Evolutionary conservation across 2,888 invertebrate species (phyloP).

Genomic region (Hydropsyche betteni): DNA sequence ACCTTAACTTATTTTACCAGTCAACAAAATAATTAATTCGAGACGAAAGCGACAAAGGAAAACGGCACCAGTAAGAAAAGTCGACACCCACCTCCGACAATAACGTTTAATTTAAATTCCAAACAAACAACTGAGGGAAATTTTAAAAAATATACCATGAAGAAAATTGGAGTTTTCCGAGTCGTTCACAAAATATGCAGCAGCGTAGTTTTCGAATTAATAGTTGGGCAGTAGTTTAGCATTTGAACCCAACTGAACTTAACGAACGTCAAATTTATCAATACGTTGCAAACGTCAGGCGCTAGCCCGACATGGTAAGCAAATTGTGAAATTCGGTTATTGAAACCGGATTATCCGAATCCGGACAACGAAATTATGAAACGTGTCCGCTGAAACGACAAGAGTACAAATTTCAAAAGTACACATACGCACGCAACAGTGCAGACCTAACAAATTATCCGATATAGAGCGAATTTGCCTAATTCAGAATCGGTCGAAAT

Average conservation of each 20-base stretch:
- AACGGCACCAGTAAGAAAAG: slow-evolving; percentile 8
- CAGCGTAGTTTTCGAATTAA: too few relatives aligned
- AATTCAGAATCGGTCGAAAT: too few relatives aligned
- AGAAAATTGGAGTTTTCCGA: too few relatives aligned
- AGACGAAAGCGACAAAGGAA: slow-evolving; percentile 8
- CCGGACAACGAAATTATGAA: slow-evolving; percentile 5
- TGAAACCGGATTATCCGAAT: slow-evolving; percentile 15
- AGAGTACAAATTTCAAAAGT: not conserved
- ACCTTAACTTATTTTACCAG: slow-evolving; percentile 7
- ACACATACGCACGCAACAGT: not conserved
- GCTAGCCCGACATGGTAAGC: not conserved
- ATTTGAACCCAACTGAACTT: too few relatives aligned
- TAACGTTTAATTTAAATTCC: slow-evolving; percentile 25
- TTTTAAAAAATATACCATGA: too few relatives aligned
- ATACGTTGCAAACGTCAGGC: not conserved
- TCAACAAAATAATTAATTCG: slow-evolving; percentile 11
- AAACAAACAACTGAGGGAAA: not conserved
- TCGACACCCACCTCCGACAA: not conserved
- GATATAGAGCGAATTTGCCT: too few relatives aligned
- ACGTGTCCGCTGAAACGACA: not conserved
- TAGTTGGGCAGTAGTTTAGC: too few relatives aligned
- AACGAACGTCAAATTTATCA: not conserved
- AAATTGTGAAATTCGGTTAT: not conserved
- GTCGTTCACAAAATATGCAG: too few relatives aligned
- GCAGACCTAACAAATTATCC: too few relatives aligned